Percentiles rank a stretch among this genome's conserved stretches.
phyloP scores from a whole-genome alignment of 1,140 invertebrate genomes.

The Gyrodactylus bullatarudis region DNA sequence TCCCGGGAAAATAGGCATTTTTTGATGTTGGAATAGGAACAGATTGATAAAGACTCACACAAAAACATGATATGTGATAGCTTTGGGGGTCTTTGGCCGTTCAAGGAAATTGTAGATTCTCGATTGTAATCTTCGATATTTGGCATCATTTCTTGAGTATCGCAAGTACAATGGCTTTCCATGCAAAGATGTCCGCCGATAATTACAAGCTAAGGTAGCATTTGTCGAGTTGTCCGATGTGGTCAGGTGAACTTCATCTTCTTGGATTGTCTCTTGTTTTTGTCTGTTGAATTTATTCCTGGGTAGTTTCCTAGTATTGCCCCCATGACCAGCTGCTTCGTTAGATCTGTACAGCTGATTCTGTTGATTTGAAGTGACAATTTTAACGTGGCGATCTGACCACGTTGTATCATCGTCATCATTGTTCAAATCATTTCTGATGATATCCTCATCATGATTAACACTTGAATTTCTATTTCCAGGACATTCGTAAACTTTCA shows the following conservation, averaged over 20 bases:
- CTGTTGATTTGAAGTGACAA: too few species aligned
- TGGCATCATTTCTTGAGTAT: conserved; percentile 35
- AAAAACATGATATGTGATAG: conserved; percentile 52
- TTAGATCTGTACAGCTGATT: too few species aligned
- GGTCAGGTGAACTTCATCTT: not conserved
- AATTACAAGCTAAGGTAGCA: not conserved
- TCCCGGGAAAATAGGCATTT: too few species aligned
- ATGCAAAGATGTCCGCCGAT: conserved; percentile 41
- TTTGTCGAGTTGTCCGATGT: too few species aligned
- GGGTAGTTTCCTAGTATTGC: too few species aligned
- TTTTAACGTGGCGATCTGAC: too few species aligned
- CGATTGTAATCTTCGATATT: conserved; percentile 49
- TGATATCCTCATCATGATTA: too few species aligned
- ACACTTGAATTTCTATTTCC: too few species aligned
- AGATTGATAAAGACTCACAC: conserved; percentile 34
- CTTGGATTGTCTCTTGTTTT: not conserved
- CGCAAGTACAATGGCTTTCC: conserved; percentile 55
- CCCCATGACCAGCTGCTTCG: too few species aligned
- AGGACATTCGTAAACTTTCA: too few species aligned
- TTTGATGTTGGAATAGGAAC: not conserved
- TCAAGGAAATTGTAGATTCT: conserved; percentile 72
- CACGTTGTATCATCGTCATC: too few species aligned
- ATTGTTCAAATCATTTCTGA: too few species aligned
- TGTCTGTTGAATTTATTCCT: not conserved
- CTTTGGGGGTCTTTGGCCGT: conserved; percentile 43